These are phyloP conservation scores for Tachina grossa DNA, from an alignment of 2,888 invertebrate genomes.

Conservation along the genomic window DNA sequence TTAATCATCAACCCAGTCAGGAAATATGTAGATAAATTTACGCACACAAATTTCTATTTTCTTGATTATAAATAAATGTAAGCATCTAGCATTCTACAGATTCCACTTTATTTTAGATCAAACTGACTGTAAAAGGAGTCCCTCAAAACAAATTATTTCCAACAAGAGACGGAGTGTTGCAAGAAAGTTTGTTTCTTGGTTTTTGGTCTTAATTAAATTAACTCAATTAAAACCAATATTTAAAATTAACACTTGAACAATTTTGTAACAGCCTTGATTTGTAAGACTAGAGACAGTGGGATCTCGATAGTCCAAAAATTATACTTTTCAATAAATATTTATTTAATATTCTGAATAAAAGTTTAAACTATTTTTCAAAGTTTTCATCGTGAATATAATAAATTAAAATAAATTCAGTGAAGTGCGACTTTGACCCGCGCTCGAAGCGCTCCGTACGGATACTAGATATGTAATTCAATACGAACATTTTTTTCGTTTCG, in stretches of 20 bases:
- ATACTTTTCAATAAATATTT: no score
- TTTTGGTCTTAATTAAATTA: conserved; percentile 22
- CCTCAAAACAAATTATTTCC: background rate
- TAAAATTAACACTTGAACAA: conserved; percentile 9
- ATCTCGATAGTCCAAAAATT: no score
- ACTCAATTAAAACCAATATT: conserved; percentile 6
- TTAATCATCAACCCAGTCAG: conserved; percentile 14
- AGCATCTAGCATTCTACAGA: background rate
- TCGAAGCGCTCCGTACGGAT: no score
- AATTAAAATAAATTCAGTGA: no score
- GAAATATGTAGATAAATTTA: background rate
- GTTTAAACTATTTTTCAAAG: no score
- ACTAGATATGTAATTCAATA: no score
- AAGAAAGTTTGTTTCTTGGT: background rate
- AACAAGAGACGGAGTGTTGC: background rate
- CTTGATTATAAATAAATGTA: background rate
- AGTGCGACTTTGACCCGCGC: no score
- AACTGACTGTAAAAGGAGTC: conserved; percentile 11
- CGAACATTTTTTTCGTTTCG: no score
- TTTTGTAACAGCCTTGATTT: background rate
- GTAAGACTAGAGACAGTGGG: background rate
- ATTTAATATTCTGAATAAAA: no score
- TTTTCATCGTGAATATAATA: no score
- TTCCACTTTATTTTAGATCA: background rate
- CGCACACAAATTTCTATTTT: background rate